Conservation (phyloP, 2,797 vertebrate species). For the Meda fulgida region DNA sequence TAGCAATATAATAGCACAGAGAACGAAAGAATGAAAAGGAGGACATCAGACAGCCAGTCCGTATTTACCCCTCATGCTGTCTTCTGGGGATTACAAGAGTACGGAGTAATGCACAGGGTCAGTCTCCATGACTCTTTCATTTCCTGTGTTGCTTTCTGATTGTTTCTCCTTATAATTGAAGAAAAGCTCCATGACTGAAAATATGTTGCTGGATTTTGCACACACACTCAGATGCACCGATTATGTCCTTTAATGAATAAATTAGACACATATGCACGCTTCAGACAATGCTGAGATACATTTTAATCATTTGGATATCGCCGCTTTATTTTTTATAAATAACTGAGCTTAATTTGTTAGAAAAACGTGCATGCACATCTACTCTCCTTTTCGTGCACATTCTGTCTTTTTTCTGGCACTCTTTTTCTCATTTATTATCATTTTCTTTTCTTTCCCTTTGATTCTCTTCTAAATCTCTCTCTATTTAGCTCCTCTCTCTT, state of each 20-base stretch:
- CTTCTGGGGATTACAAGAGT: slow-evolving; percentile 42
- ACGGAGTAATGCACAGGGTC: slow-evolving; percentile 44
- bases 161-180: slow-evolving; percentile 73
- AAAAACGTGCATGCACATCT: slow-evolving; percentile 40
- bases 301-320: slow-evolving; percentile 31
- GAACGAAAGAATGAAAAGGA: slow-evolving; percentile 16
- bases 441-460: background rate
- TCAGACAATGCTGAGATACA: slow-evolving; percentile 1
- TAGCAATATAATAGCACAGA: slow-evolving; percentile 4
- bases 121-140: slow-evolving; percentile 72
- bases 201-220: slow-evolving; percentile 62
- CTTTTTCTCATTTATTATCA: background rate
- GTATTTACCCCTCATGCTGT: slow-evolving; percentile 38
- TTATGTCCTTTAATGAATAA: slow-evolving; percentile 28
- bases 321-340: slow-evolving; percentile 11
- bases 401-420: background rate
- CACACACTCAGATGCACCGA: background rate
- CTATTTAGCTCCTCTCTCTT: slow-evolving; percentile 19
- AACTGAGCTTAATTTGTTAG: background rate
- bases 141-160: slow-evolving; percentile 75
- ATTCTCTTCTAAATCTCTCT: slow-evolving; percentile 18
- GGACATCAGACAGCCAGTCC: slow-evolving; percentile 30
- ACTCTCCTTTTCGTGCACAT: slow-evolving; percentile 8
- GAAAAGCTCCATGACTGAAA: slow-evolving; percentile 70
- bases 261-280: slow-evolving; percentile 38